Evolutionary conservation across 1,140 invertebrate species (phyloP), one percentile per base, ranked within the genome.

Genomic region (Ylistrum balloti): DNA sequence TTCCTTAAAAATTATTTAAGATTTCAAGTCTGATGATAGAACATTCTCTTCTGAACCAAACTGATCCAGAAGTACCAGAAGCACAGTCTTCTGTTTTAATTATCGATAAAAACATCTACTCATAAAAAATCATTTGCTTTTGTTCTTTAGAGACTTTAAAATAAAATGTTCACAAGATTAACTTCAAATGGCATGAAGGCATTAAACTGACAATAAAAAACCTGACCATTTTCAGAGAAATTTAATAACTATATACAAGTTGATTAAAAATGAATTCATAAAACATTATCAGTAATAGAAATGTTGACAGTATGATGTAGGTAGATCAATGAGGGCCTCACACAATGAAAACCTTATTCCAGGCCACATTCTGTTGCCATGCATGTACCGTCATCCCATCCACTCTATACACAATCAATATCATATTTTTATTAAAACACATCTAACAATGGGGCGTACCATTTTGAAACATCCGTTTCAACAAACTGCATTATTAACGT

Each of bases 401-500:
- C n/a, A 20, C 45, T 11, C 22, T 3, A 7, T 17, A n/a, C n/a
- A 74, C 56, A 74, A 74, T 74, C 56, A 74, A 74, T 74, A 74
- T 28, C 56, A 74, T 74, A 74, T 74, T 74, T 74, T 28, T 74
- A 74, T 74, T n/a, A 74, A 74, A 74, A 74, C 56, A 74, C 17
- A 74, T 74, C 56, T 1, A 74, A 74, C 56, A 74, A 74, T 74
- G 56, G 20, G n/a, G 56, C n/a, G 45, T 74, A 74, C 56, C 56
- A 74, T 74, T 74, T 74, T 74, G 56, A 74, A 74, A 74, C 56
- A 74, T 74, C 56, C 56, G 56, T 74, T 28, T 28, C 56, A 74
- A 74, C 56, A 74, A 74, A 28, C 56, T 74, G 17, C 56, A 74
- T 74, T 74, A 74, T 74, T 74, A 74, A 74, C 56, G n/a, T 74